phyloP scores from a whole-genome alignment of 2,888 invertebrate species.

The Tiphia femorata region DNA sequence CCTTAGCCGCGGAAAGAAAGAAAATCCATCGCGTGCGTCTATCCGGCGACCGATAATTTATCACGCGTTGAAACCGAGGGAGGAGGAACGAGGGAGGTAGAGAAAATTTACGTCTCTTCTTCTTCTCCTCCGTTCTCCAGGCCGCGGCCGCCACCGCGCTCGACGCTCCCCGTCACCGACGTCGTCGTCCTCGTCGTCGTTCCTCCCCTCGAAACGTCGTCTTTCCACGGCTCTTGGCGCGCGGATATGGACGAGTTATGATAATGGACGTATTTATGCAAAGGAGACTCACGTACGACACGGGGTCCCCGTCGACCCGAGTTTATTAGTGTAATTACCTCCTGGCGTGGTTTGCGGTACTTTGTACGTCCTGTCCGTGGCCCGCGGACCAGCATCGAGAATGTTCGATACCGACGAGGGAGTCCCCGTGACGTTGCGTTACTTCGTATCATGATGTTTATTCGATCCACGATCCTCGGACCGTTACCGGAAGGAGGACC shows the following conservation, averaged over 20 bases:
- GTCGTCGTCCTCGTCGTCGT: background rate
- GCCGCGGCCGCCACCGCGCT: too few relatives aligned
- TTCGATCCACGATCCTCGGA: too few relatives aligned
- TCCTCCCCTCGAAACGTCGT: background rate
- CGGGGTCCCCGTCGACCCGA: background rate
- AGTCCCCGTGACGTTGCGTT: too few relatives aligned
- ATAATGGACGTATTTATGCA: slow-evolving; percentile 40
- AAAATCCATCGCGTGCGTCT: background rate
- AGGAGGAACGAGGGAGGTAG: background rate
- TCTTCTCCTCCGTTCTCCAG: too few relatives aligned
- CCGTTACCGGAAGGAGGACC: too few relatives aligned
- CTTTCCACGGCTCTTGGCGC: slow-evolving; percentile 5
- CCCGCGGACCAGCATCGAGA: too few relatives aligned
- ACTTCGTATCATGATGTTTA: too few relatives aligned
- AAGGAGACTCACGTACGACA: slow-evolving; percentile 9
- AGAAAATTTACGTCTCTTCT: slow-evolving; percentile 33
- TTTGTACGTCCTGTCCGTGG: too few relatives aligned
- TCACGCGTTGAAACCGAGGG: slow-evolving; percentile 11
- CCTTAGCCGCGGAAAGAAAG: background rate
- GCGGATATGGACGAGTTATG: slow-evolving; percentile 34
- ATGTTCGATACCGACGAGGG: too few relatives aligned
- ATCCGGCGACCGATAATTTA: background rate
- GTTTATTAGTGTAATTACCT: background rate
- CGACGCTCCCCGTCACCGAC: background rate
- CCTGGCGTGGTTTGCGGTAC: background rate